Percentiles rank a stretch among this genome's conserved stretches.
These are phyloP conservation scores for Plagodis pulveraria DNA, from an alignment of 2,888 invertebrate genomes.

Conservation along the genomic window DNA sequence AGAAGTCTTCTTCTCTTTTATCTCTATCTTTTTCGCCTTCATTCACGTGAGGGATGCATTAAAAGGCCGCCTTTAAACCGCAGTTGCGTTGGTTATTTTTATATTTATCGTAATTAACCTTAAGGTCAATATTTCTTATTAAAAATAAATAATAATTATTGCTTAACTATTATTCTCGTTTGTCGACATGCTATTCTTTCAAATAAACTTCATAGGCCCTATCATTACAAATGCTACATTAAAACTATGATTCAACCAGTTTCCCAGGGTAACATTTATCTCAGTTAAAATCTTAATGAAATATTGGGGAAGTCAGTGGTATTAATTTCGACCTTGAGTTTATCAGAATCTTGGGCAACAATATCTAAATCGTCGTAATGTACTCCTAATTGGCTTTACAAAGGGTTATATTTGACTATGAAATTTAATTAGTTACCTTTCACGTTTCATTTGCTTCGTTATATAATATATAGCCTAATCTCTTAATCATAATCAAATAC, in stretches of 20 bases:
- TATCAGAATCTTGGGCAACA: constrained; percentile 8
- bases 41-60: no score
- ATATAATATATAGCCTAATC: no score
- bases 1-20: no score
- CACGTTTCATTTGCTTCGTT: neutral
- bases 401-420: constrained; percentile 3
- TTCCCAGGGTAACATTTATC: constrained; percentile 17
- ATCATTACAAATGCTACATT: no score
- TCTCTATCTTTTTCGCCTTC: no score
- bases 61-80: no score
- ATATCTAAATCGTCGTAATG: constrained; percentile 14
- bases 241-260: constrained; percentile 12
- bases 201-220: no score
- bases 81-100: no score
- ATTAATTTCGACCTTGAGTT: constrained; percentile 20
- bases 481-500: no score
- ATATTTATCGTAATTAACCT: no score
- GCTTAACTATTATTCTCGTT: neutral
- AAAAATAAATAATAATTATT: no score
- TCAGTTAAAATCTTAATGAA: constrained; percentile 18
- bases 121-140: no score
- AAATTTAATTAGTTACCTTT: neutral
- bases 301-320: constrained; percentile 23
- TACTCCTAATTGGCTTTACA: constrained; percentile 8
- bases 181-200: neutral